Percentiles rank a stretch among this genome's conserved stretches.
These are phyloP conservation scores for Oryctes rhinoceros DNA, from an alignment of 1,140 invertebrate genomes.

Conservation along the genomic window DNA sequence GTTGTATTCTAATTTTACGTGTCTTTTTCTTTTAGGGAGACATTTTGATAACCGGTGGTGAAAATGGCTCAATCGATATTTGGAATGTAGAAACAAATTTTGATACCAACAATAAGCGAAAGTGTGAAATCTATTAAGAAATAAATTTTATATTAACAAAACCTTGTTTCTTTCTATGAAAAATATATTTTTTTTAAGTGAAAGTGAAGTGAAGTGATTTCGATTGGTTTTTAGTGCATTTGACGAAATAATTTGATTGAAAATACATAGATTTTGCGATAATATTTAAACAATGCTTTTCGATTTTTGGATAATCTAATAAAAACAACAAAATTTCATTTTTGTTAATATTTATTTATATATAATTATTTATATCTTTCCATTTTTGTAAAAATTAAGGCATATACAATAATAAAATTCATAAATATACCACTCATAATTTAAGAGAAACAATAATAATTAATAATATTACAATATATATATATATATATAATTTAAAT, in stretches of 20 bases:
- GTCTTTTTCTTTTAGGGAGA: slow-evolving; percentile 61
- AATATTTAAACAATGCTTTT: too few species aligned
- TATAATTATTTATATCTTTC: neutral
- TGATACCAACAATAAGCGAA: slow-evolving; percentile 7
- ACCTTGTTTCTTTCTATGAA: too few species aligned
- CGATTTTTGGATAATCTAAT: too few species aligned
- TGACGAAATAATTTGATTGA: too few species aligned
- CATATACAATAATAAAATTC: slow-evolving; percentile 5
- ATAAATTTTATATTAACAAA: too few species aligned
- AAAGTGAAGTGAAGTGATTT: too few species aligned
- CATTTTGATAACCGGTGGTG: slow-evolving; percentile 72
- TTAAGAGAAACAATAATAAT: neutral
- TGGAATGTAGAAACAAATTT: slow-evolving; percentile 62
- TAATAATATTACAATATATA: neutral
- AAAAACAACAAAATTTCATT: neutral
- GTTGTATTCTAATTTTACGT: too few species aligned
- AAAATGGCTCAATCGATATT: slow-evolving; percentile 69
- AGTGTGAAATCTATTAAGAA: neutral
- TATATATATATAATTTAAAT: too few species aligned
- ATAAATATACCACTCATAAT: neutral
- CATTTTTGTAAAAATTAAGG: slow-evolving; percentile 4
- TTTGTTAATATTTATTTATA: neutral
- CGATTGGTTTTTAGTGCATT: too few species aligned
- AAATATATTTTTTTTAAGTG: too few species aligned
- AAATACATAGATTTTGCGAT: too few species aligned